Conservation (phyloP, 1,140 invertebrate species). For the Rhopalosiphum maidis region DNA sequence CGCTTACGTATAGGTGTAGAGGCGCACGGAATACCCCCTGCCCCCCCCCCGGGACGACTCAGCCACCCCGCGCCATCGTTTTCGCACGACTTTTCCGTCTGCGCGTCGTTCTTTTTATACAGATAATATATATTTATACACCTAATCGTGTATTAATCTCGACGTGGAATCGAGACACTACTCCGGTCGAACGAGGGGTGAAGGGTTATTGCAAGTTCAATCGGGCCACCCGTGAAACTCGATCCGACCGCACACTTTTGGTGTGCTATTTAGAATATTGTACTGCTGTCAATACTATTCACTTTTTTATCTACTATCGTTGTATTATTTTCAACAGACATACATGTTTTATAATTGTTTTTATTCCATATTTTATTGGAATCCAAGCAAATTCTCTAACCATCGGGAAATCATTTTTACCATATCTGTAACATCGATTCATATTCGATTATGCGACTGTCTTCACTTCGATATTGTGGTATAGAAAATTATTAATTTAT, state of each 20-base stretch:
- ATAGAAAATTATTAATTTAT: background rate
- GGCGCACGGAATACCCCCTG: background rate
- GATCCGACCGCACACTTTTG: background rate
- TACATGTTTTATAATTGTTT: too few species aligned
- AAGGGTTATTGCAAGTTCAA: background rate
- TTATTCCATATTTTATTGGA: too few species aligned
- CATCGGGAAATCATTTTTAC: background rate
- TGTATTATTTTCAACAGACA: too few species aligned
- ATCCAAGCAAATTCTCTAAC: too few species aligned
- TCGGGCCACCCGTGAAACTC: background rate
- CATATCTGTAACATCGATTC: too few species aligned
- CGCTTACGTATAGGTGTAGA: background rate
- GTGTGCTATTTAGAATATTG: background rate
- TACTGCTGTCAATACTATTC: background rate
- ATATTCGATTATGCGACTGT: background rate
- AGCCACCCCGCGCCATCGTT: background rate
- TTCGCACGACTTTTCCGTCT: background rate
- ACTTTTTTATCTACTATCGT: background rate
- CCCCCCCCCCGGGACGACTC: too few species aligned
- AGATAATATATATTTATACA: background rate
- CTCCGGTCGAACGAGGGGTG: background rate
- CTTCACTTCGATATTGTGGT: background rate
- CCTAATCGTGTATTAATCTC: background rate
- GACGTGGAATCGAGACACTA: background rate
- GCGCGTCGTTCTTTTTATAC: background rate